Conservation (phyloP, 2,113 vertebrate genomes). For the Lynx canadensis region DNA sequence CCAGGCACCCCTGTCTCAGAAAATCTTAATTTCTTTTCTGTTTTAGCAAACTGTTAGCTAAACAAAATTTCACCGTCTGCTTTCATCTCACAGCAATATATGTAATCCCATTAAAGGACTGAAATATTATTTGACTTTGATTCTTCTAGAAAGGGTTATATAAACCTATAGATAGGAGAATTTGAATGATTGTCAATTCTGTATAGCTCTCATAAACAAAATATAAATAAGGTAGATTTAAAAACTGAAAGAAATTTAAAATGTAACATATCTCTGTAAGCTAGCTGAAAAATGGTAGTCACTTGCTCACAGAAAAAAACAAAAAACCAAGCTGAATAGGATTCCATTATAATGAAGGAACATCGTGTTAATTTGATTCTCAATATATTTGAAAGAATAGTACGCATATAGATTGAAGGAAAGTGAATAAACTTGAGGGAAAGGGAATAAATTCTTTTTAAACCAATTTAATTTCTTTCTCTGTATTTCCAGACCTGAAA, state of each 20-base stretch:
- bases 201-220: background rate
- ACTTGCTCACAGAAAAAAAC: background rate
- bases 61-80: background rate
- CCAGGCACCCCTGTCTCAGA: background rate
- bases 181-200: background rate
- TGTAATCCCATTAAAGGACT: background rate
- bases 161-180: background rate
- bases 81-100: background rate
- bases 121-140: conserved; percentile 8
- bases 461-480: background rate
- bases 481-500: background rate
- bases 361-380: background rate
- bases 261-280: background rate
- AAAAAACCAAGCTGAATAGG: background rate
- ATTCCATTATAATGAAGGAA: background rate
- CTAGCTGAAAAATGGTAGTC: background rate
- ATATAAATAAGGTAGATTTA: background rate
- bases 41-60: background rate
- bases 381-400: background rate
- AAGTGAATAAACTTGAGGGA: background rate
- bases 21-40: background rate
- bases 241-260: background rate
- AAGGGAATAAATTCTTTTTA: background rate
- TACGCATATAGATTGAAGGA: background rate
- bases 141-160: background rate